Evolutionary conservation across 2,888 invertebrate genomes (phyloP), one percentile per base, ranked within the genome.

Genomic region (Odontocolon sp.): DNA sequence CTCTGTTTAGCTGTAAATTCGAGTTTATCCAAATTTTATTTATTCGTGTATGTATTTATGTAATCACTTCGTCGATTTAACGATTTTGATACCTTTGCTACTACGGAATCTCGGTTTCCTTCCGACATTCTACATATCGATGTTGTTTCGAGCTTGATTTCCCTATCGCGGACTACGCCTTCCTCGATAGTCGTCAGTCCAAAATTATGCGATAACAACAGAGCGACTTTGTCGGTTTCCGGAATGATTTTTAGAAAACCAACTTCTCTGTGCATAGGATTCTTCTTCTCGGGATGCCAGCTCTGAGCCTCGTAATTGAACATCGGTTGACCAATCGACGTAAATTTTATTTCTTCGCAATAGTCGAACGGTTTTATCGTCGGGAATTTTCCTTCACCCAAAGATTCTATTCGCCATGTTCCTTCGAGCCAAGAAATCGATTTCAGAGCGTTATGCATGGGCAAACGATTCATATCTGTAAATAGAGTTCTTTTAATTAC

Each of bases 191-290:
- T 92, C 0, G 92, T 91, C 1, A 94, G 81, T 9, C 94, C 94
- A 83, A 94, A 93, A 87, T 93, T 94, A 81, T 94, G 94, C 66
- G 93, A 92, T 2, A 93, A 90, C 3, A 93, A 84, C 9, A 94
- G 91, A 0, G 92, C 91, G 0, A 94, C 83, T 33, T 92, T 86
- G 9, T 92, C 91, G 0, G 92, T 92, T 6, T 91, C 92, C 0
- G 93, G 93, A 45, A 93, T 92, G 50, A 94, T 91, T 57, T 93
- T 91, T 3, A 94, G 84, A 83, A 93, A 94, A 0, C 94, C 94
- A 38, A 92, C 87, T 85, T 94, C 94, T 61, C 92, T 91, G 83
- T 94, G 94, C 93, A 94, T 93, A 0, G 93, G 93, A 1, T 87
- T 91, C 26, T 91, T 91, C 31, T 91, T 92, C 26, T 91, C 91